Conservation (phyloP, 2,888 invertebrate species). For the Dasypolia templi region DNA sequence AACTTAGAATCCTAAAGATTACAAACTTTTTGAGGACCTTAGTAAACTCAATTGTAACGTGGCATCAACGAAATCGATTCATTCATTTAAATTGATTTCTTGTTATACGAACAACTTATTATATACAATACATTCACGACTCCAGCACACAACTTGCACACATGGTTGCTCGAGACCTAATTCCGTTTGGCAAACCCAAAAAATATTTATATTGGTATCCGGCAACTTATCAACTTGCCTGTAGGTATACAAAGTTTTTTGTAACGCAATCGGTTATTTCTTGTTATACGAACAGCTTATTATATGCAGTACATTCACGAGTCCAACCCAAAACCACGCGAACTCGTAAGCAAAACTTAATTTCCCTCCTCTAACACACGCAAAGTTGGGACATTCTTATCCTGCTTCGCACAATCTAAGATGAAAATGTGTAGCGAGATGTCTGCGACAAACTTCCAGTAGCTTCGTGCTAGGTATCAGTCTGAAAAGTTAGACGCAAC, state of each 20-base stretch:
- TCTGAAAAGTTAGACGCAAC: constrained; percentile 57
- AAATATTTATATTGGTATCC: too few species aligned
- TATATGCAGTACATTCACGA: background rate
- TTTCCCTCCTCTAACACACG: constrained; percentile 13
- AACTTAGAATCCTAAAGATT: background rate
- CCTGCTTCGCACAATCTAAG: constrained; percentile 40
- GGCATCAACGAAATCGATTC: background rate
- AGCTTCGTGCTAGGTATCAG: constrained; percentile 35
- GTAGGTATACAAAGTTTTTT: too few species aligned
- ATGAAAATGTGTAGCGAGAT: constrained; percentile 34
- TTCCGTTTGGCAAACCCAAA: too few species aligned
- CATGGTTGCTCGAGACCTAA: too few species aligned
- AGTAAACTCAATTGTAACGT: background rate
- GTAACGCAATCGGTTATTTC: too few species aligned
- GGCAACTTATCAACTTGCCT: too few species aligned
- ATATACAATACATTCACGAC: background rate
- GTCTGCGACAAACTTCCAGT: constrained; percentile 42
- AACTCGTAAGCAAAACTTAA: constrained; percentile 30
- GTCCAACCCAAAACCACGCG: too few species aligned
- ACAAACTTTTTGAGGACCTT: background rate
- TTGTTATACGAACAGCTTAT: background rate
- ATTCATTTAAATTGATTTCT: background rate
- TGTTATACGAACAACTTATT: background rate
- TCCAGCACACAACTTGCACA: too few species aligned
- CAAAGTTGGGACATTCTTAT: constrained; percentile 44